Conservation (phyloP, 2,113 vertebrate genomes). For the Melierax canorus region DNA sequence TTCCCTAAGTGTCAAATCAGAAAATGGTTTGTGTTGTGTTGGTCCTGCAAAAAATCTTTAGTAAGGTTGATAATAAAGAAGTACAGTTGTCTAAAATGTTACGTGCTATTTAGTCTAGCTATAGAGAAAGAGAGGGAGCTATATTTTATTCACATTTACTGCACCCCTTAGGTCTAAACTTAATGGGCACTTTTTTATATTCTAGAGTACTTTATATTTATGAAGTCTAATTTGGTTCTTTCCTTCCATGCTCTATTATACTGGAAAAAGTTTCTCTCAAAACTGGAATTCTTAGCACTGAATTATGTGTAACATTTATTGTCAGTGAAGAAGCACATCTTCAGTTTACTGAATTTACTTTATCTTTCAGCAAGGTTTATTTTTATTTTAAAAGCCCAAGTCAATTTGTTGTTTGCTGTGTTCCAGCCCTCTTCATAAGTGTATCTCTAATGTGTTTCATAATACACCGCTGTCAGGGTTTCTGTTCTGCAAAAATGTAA, state of each 20-base stretch:
- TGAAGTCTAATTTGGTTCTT: not conserved
- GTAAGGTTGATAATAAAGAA: not conserved
- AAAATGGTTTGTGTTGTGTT: not conserved
- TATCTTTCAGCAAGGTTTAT: not conserved
- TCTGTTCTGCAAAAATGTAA: not conserved
- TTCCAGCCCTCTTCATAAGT: not conserved
- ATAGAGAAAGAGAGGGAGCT: not conserved
- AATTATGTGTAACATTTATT: not conserved
- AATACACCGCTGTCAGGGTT: not conserved
- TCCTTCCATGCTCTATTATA: not conserved
- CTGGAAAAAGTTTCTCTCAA: not conserved
- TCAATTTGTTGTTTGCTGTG: not conserved
- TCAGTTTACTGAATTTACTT: not conserved
- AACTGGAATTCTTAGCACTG: not conserved
- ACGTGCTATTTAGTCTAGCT: not conserved
- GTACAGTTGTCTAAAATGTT: not conserved
- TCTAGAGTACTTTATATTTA: not conserved
- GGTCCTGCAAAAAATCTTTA: not conserved
- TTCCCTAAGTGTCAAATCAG: not conserved
- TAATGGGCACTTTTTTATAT: not conserved
- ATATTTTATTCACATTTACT: not conserved
- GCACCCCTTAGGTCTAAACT: not conserved
- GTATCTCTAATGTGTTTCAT: not conserved
- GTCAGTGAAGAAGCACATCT: not conserved
- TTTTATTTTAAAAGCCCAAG: not conserved